Base-by-base conservation (phyloP, 2,888 invertebrate genomes). In the Dolichopus griseipennis region DNA sequence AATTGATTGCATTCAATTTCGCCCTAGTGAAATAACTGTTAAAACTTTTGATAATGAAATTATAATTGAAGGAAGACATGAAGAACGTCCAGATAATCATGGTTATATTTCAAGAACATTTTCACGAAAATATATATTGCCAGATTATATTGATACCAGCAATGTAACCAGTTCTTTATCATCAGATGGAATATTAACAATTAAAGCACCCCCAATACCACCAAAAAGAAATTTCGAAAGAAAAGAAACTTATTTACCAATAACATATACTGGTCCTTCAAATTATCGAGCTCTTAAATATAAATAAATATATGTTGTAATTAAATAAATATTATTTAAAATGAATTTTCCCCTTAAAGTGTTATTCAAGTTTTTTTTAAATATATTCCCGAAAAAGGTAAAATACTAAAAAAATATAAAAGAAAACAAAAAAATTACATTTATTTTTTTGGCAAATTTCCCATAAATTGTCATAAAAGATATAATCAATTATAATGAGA, bases 21-120 rank as follows among this genome's bases (percentile, higher is more conserved):
- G 85, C 64, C 90, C 90, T 0, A 85, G 86, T 62, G 90, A 90
- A 77, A 84, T 90, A 33, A 84, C 86, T 67, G 85, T 92, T 68
- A 92, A 90, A 81, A 85, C 90, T 68, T 83, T 84, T 75, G 84
- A 88, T 73, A 85, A 86, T 73, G 83, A 82, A 68, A 84, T 90
- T 41, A 78, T 88, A 1, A 84, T 88, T 15, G 89, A 90, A 76
- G 91, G 87, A 10, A 88, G 87, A 75, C 89, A 90, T 76, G 88
- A 88, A 74, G 89, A 90, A 73, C 86, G 86, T 71, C 84, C 86
- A 62, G 90, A 91, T 73, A 86, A 88, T 63, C 88, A 89, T 73
- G 92, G 92, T 0, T 89, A 81, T 77, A 88, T 94, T 69, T 90
- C 92, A 10, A 85, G 93, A 62, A 92, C 93, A 78, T 93, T 94